Evolutionary conservation across 1,140 invertebrate species (phyloP), one percentile per base, ranked within the genome.

Genomic region (Drosophila ambigua): DNA sequence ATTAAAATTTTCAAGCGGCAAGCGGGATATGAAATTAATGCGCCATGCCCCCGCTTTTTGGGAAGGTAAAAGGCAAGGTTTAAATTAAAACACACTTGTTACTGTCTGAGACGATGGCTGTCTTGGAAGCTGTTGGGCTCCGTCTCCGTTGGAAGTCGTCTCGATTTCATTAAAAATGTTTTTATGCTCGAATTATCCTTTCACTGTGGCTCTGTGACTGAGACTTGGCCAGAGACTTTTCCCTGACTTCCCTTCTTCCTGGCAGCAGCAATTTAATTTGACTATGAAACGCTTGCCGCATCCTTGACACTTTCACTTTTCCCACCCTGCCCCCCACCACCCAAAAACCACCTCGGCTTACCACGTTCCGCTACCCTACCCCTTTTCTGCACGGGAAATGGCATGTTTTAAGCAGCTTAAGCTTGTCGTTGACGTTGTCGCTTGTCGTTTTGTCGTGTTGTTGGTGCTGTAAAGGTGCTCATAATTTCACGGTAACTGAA

Each of bases 101-200:
- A 88, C 83, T 79, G 79, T 87, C 80, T 85, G 75, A 74, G 71
- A 81, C 53, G 60, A 45, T 63, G 75, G 49, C 50, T 71, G 55
- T 20, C 26, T 6, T 16, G 45, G 20, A 20, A 20, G 45, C 26
- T 46, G 20, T n/a, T 7, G 31, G 23, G 23, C 72, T 23, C 26
- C 41, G 60, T 60, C 80, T 49, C 71, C 62, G 80, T 73, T 82
- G 79, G 79, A 64, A 79, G 82, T 85, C 81, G 82, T 83, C 83
- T 88, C 83, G 79, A 87, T 87, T 87, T 87, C 83, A 87, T 87
- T 87, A 87, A 87, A 87, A 87, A 88, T 88, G 83, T 88, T 87
- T 87, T 87, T 87, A 87, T 73, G 83, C 62, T 63, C 83, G 64
- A 76, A 79, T 87, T 87, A 87, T 88, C 83, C 83, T 72, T 88